phyloP scores from a whole-genome alignment of 2,888 invertebrate species.

The Synergus umbraculus region DNA sequence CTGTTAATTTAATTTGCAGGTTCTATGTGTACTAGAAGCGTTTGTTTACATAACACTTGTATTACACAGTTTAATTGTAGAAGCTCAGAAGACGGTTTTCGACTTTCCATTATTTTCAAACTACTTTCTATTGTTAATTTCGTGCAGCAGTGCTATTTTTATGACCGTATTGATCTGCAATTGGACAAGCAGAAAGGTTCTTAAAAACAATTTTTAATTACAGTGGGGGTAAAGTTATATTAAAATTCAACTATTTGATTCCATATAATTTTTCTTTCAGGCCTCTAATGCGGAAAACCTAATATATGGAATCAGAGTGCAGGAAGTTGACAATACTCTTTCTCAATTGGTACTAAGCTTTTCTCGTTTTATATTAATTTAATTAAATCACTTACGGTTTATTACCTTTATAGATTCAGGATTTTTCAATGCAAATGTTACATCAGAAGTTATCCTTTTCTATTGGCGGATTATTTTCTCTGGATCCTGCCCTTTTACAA shows the following conservation, averaged over 20 bases:
- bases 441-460: background rate
- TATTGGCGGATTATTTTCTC: slow-evolving; percentile 7
- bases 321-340: background rate
- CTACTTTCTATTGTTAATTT: background rate
- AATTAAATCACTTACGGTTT: background rate
- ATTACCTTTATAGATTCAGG: background rate
- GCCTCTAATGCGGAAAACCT: background rate
- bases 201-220: background rate
- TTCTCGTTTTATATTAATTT: background rate
- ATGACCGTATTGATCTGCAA: background rate
- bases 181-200: background rate
- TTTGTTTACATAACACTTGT: background rate
- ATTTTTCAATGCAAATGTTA: background rate
- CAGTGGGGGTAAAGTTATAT: background rate
- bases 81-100: background rate
- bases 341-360: background rate
- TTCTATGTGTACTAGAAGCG: background rate
- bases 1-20: no score
- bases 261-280: background rate
- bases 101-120: background rate
- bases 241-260: background rate
- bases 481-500: background rate
- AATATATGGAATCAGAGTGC: background rate
- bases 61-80: background rate
- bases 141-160: background rate